Conservation (phyloP, 2,888 invertebrate species). For the Leptopterna dolabrata region DNA sequence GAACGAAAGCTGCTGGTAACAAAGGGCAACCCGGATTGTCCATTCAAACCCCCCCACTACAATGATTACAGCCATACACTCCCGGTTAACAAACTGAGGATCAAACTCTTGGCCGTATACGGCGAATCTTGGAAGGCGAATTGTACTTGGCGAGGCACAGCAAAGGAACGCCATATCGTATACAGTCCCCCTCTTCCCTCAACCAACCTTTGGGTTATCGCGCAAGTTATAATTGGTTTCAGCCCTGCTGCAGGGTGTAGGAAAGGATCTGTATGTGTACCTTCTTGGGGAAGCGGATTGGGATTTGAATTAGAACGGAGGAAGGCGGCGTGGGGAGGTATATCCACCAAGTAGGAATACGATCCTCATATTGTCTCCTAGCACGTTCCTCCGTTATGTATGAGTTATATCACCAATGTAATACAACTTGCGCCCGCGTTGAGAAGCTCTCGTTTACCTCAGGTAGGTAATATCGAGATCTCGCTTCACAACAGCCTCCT, state of each 20-base stretch:
- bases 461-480: background rate
- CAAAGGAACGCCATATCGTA: constrained; percentile 12
- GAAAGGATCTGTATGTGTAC: constrained; percentile 1
- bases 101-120: background rate
- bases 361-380: constrained; percentile 33
- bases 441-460: background rate
- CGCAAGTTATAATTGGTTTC: constrained; percentile 42
- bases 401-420: constrained; percentile 20
- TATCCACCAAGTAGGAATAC: background rate
- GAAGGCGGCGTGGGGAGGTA: background rate
- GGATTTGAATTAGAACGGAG: background rate
- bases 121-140: background rate
- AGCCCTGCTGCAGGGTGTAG: background rate
- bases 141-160: background rate
- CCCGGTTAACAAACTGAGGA: background rate
- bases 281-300: constrained; percentile 9
- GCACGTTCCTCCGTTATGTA: constrained; percentile 34
- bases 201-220: background rate
- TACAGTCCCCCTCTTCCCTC: background rate
- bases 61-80: background rate
- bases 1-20: background rate
- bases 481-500: background rate
- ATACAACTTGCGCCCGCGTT: constrained; percentile 23
- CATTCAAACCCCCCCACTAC: background rate
- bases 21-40: background rate